Evolutionary conservation across 2,113 vertebrate species (phyloP), one percentile per base, ranked within the genome.

Genomic region (Hippolais icterina): DNA sequence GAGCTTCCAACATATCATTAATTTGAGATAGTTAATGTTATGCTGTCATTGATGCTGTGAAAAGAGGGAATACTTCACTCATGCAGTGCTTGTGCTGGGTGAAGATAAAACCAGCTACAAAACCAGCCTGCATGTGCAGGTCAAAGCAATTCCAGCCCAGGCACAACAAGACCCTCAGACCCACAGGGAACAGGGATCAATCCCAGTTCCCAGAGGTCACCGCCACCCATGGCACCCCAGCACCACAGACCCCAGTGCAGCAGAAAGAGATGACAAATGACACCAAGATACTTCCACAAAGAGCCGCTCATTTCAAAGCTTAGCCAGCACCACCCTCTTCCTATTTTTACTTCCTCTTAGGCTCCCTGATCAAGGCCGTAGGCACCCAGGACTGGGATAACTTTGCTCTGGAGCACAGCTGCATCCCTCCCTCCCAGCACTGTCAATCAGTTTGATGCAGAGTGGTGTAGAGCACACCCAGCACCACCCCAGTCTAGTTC

Each of bases 1-100:
- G 33, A 95, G 91, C 87, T 96, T 96, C 95, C 95, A 96, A 59
- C 82, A 5, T 88, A 91, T 63, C 90, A 83, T 93, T 95, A 91
- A 93, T 80, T 95, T 88, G 78, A 84, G 63, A 87, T 83, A 0
- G 1, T 29, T 93, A 90, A 83, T 86, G 52, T 77, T 80, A n/a
- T 10, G 39, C 72, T 86, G 74, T 57, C 1, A 0, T 74, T 2
- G 47, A 46, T 20, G 35, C 35, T 1, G 2, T 17, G 78, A 54
- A 42, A 44, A 89, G 83, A 35, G 18, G 50, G 39, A 87, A 87
- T 22, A 12, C 39, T 96, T 86, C 89, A 35, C 69, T 75, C 49
- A 6, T 0, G 5, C 31, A 42, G 18, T 42, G 39, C 47, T 57
- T 54, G 12, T 18, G 46, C 65, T 42, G 65, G 21, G 21, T 59